A percentile compares a stretch with the other conserved stretches of the same genome.
These are phyloP conservation scores for Podarcis cretensis DNA, from an alignment of 2,113 vertebrate species.

Conservation along the genomic window DNA sequence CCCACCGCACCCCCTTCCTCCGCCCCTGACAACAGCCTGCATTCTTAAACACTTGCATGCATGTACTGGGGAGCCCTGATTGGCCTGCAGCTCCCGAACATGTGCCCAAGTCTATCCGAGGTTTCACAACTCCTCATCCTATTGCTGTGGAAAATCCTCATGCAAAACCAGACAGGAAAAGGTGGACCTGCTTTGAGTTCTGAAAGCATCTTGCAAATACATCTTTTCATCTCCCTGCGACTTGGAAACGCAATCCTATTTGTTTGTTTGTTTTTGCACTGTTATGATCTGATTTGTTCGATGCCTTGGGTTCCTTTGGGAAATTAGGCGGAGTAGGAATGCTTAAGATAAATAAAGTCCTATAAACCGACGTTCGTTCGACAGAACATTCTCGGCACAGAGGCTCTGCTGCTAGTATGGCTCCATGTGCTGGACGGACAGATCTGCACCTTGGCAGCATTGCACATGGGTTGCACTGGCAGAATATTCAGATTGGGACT, in stretches of 20 bases:
- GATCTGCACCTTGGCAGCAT: not conserved
- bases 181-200: not conserved
- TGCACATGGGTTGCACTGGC: not conserved
- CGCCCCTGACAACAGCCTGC: no score
- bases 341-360: no score
- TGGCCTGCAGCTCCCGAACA: not conserved
- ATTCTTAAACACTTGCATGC: not conserved
- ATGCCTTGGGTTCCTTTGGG: no score
- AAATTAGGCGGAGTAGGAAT: no score
- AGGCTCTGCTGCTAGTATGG: not conserved
- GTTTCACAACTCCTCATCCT: not conserved
- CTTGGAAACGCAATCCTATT: no score
- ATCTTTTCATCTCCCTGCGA: not conserved
- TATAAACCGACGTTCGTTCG: not conserved
- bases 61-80: not conserved
- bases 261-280: no score
- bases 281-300: no score
- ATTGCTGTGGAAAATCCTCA: not conserved
- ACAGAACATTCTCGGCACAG: not conserved
- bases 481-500: not conserved
- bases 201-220: not conserved
- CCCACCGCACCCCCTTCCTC: no score
- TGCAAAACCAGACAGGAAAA: not conserved
- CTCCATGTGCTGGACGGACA: not conserved
- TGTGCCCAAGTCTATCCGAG: not conserved